A percentile compares a stretch with the other conserved stretches of the same genome.
phyloP scores from a whole-genome alignment of 2,113 vertebrate genomes.

The Tachysurus fulvidraco region DNA sequence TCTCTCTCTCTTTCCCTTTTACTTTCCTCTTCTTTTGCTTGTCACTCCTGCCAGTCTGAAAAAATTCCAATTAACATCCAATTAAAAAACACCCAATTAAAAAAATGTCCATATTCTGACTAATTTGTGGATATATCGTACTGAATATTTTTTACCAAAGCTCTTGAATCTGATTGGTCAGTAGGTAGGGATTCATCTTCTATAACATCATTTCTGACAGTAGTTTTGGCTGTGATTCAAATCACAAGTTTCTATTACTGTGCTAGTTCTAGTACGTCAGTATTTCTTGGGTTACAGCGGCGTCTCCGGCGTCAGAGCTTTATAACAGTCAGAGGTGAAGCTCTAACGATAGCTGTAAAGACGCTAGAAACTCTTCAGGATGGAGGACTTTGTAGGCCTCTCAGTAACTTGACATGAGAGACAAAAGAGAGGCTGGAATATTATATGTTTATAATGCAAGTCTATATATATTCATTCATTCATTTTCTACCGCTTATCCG shows the following conservation, averaged over 20 bases:
- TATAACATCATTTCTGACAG: neutral
- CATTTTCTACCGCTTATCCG: too few species aligned
- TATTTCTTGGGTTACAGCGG: neutral
- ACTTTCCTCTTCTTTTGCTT: neutral
- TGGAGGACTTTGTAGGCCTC: neutral
- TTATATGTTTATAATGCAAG: too few species aligned
- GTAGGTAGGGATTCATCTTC: neutral
- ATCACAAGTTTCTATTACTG: neutral
- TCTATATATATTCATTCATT: too few species aligned
- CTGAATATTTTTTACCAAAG: neutral
- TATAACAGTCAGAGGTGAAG: neutral
- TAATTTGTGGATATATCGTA: neutral
- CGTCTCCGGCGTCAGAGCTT: neutral
- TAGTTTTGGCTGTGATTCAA: neutral
- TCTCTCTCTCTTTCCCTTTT: conserved; percentile 26
- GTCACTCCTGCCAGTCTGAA: neutral
- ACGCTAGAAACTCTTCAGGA: neutral
- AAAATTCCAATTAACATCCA: too few species aligned
- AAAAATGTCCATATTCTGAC: neutral
- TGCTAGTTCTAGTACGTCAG: neutral
- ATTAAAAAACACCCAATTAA: neutral
- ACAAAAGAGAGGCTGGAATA: neutral
- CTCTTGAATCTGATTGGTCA: neutral
- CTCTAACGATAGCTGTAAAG: neutral
- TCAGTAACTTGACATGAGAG: neutral